Evolutionary conservation across 2,888 invertebrate genomes (phyloP).

Genomic region (Hyles lineata): DNA sequence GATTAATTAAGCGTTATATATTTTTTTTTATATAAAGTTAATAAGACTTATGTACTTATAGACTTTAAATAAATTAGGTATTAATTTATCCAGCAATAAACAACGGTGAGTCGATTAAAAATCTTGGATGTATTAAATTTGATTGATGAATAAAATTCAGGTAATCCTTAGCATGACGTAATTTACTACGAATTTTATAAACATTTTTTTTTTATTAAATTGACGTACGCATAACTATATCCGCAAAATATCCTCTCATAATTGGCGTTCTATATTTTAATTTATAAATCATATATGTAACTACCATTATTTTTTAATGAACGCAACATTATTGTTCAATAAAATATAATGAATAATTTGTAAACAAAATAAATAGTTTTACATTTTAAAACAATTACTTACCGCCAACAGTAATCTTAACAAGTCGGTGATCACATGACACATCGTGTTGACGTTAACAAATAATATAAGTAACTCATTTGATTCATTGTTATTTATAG

Average conservation of each 20-base stretch:
- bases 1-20: neutral
- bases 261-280: neutral
- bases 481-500: conserved; percentile 47
- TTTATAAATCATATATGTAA: neutral
- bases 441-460: neutral
- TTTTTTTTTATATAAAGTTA: too few species aligned
- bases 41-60: neutral
- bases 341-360: neutral
- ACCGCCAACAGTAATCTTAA: neutral
- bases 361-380: neutral
- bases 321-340: neutral
- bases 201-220: too few species aligned
- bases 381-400: conserved; percentile 4
- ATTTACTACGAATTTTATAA: too few species aligned
- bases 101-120: neutral
- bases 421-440: conserved; percentile 14
- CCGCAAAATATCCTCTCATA: neutral
- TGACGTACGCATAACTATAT: neutral
- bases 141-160: too few species aligned
- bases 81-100: too few species aligned
- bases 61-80: neutral
- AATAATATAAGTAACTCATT: conserved; percentile 32
- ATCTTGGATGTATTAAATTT: neutral
- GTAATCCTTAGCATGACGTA: too few species aligned
- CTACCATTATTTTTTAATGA: neutral